These are phyloP conservation scores for Varanus komodoensis DNA, from an alignment of 2,113 vertebrate genomes.

Conservation along the genomic window DNA sequence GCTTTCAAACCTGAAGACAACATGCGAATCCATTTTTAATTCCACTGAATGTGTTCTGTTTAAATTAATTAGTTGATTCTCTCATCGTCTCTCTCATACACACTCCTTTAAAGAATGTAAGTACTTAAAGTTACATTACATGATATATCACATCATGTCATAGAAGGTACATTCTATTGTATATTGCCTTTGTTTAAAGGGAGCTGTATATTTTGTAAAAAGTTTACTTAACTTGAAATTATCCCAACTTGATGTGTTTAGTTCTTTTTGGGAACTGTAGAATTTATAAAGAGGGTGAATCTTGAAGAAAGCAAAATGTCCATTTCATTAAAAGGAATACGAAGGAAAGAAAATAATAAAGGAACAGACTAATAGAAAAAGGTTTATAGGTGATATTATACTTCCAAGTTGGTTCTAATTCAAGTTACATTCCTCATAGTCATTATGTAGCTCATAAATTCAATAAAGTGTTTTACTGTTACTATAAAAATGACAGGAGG, in stretches of 20 bases:
- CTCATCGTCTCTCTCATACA: background rate
- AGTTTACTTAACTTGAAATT: background rate
- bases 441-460: slow-evolving; percentile 89
- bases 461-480: slow-evolving; percentile 88
- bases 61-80: slow-evolving; percentile 16
- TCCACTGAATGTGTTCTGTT: slow-evolving; percentile 32
- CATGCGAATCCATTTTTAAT: slow-evolving; percentile 37
- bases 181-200: background rate
- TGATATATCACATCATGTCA: rapidly evolving
- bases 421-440: slow-evolving; percentile 84
- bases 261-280: background rate
- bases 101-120: background rate
- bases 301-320: slow-evolving; percentile 68
- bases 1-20: background rate
- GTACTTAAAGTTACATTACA: background rate
- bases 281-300: slow-evolving; percentile 68
- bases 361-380: slow-evolving; percentile 77
- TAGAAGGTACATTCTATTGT: background rate
- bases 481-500: slow-evolving; percentile 90
- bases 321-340: slow-evolving; percentile 67
- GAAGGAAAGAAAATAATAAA: slow-evolving; percentile 72
- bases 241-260: slow-evolving; percentile 5
- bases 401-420: slow-evolving; percentile 85
- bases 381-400: slow-evolving; percentile 85
- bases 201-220: background rate